Percentiles rank a stretch among this genome's conserved stretches.
Evolutionary conservation across 92 coral and sea anemone genomes (phyloP).

Genomic region (Meandrina meandrites): DNA sequence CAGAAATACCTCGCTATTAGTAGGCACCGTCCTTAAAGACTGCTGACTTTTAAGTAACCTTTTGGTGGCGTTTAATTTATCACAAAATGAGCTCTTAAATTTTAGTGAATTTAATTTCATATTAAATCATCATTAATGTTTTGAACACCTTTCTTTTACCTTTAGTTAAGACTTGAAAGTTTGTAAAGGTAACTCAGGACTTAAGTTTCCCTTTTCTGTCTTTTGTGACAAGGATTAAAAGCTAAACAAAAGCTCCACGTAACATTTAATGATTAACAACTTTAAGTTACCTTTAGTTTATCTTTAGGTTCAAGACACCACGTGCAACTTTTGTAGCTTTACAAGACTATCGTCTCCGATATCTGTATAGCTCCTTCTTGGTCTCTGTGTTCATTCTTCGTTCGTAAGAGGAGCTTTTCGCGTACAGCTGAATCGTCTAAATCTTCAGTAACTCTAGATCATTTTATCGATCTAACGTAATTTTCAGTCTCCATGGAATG

Average conservation of each 20-base stretch:
- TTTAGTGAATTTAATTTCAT: constrained; percentile 39
- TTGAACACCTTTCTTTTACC: constrained; percentile 29
- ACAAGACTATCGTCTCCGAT: background rate
- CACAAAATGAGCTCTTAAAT: constrained; percentile 25
- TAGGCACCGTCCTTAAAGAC: too few relatives aligned
- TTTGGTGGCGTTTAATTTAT: constrained; percentile 23
- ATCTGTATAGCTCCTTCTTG: constrained; percentile 18
- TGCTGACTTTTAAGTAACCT: constrained; percentile 14
- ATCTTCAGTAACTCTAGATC: too few relatives aligned
- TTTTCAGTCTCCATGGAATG: constrained; percentile 34
- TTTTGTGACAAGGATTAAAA: too few relatives aligned
- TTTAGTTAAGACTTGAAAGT: constrained; percentile 39
- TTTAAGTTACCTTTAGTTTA: constrained; percentile 41
- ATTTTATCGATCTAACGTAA: constrained; percentile 33
- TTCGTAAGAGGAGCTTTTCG: constrained; percentile 25
- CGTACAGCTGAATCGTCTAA: constrained; percentile 17
- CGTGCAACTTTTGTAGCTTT: constrained; percentile 12
- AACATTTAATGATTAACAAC: background rate
- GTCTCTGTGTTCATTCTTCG: constrained; percentile 12
- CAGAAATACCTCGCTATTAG: too few relatives aligned
- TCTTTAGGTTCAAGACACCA: constrained; percentile 36
- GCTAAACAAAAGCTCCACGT: too few relatives aligned
- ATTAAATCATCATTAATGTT: constrained; percentile 35
- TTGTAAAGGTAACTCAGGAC: constrained; percentile 42
- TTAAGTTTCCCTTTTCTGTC: constrained; percentile 5